Evolutionary conservation across 2,113 vertebrate genomes (phyloP).

Genomic region (Procavia capensis): DNA sequence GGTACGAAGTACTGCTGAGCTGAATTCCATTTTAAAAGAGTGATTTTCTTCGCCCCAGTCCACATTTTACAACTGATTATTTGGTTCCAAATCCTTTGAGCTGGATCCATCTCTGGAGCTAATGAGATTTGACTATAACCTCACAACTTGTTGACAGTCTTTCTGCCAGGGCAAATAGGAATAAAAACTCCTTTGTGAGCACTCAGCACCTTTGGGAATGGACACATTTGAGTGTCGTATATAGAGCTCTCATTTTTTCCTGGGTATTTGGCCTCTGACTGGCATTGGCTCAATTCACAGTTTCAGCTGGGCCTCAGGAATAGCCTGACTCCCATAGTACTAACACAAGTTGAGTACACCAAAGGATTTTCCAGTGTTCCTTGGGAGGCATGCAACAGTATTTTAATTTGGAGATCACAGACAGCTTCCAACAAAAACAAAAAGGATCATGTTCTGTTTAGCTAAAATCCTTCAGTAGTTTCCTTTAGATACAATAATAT

Average conservation of each 20-base stretch:
- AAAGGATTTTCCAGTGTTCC: conserved; percentile 6
- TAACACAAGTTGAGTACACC: background rate
- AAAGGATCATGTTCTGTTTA: conserved; percentile 75
- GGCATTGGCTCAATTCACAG: background rate
- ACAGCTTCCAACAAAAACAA: conserved; percentile 63
- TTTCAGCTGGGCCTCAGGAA: background rate
- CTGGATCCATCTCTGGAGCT: conserved; percentile 40
- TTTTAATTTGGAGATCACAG: conserved; percentile 66
- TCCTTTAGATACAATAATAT: conserved; percentile 45
- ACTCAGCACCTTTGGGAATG: background rate
- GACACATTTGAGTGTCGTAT: background rate
- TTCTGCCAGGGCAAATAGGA: background rate
- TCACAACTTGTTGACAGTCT: background rate
- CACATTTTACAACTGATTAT: conserved; percentile 31
- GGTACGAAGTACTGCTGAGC: background rate
- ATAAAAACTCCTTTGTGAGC: background rate
- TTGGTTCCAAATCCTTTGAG: conserved; percentile 23
- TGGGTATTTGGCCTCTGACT: background rate
- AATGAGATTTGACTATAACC: background rate
- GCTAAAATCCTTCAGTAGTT: conserved; percentile 64
- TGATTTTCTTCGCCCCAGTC: conserved; percentile 16
- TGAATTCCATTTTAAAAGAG: conserved; percentile 31
- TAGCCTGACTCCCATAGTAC: background rate
- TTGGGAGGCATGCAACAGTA: conserved; percentile 12
- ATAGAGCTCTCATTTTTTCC: background rate